Conservation (phyloP, 2,797 vertebrate species). For the Coluber constrictor region DNA sequence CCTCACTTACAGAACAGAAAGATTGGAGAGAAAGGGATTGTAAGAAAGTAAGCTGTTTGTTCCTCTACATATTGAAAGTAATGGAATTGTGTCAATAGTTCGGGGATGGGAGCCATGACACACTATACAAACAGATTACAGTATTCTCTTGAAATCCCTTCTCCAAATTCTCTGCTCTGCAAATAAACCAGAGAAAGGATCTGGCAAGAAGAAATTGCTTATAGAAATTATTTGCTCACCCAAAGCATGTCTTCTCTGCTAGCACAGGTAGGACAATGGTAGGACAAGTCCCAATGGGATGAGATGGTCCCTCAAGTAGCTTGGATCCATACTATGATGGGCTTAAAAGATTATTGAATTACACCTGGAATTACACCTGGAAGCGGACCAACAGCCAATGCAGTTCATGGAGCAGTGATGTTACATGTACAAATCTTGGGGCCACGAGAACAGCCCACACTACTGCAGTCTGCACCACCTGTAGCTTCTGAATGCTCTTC, state of each 20-base stretch:
- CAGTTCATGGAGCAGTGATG: neutral
- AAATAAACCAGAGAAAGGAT: neutral
- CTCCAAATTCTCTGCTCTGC: neutral
- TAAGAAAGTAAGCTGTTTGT: neutral
- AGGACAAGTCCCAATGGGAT: neutral
- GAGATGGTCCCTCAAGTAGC: neutral
- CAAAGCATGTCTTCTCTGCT: neutral
- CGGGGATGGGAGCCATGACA: neutral
- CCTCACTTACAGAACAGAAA: neutral
- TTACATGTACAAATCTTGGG: neutral
- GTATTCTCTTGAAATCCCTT: neutral
- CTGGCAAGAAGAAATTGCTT: too few relatives aligned
- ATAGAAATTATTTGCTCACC: too few relatives aligned
- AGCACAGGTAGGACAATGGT: neutral
- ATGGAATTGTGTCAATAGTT: neutral
- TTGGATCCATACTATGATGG: neutral
- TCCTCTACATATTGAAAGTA: neutral
- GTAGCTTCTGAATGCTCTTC: neutral
- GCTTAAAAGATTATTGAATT: neutral
- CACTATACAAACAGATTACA: neutral
- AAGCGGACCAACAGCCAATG: neutral
- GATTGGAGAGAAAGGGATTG: neutral
- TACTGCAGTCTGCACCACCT: neutral
- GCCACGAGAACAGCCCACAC: neutral
- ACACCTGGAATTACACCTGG: neutral